A percentile compares a stretch with the other conserved stretches of the same genome.
Conservation (phyloP, 2,797 vertebrate genomes). For the Pelodytes ibericus region DNA sequence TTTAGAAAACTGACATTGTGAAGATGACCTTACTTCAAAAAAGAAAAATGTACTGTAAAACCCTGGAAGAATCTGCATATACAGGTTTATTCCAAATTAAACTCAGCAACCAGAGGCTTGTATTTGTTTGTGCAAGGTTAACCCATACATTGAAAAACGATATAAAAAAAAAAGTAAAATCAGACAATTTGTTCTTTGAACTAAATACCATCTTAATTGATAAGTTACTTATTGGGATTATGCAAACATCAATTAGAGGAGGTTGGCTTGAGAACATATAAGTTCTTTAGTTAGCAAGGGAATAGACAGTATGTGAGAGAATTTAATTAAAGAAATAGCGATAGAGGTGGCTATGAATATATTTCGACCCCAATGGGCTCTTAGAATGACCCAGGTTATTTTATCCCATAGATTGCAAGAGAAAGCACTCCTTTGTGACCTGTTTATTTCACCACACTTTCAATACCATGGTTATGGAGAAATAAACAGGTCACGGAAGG, state of each 20-base stretch:
- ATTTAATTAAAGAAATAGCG: not conserved
- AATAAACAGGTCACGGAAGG: too few species aligned
- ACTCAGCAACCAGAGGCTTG: not conserved
- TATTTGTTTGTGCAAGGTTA: slow-evolving; percentile 5
- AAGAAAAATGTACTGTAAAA: not conserved
- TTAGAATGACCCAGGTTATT: too few species aligned
- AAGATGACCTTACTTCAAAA: not conserved
- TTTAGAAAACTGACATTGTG: not conserved
- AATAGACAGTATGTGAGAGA: not conserved
- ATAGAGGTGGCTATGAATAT: not conserved
- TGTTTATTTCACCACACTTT: too few species aligned
- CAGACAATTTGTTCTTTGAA: not conserved
- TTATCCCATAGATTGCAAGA: too few species aligned
- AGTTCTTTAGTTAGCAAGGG: not conserved
- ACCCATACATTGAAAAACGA: not conserved
- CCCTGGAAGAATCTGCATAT: not conserved
- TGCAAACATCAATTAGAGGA: not conserved
- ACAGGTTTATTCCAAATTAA: not conserved
- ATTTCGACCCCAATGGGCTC: not conserved
- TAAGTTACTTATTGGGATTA: not conserved
- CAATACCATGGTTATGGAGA: too few species aligned
- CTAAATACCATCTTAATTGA: slow-evolving; percentile 5
- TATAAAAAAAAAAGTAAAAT: not conserved
- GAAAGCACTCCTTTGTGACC: too few species aligned
- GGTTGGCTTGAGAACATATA: not conserved